Evolutionary conservation across 1,140 invertebrate genomes (phyloP).

Genomic region (Monochamus saltuarius): DNA sequence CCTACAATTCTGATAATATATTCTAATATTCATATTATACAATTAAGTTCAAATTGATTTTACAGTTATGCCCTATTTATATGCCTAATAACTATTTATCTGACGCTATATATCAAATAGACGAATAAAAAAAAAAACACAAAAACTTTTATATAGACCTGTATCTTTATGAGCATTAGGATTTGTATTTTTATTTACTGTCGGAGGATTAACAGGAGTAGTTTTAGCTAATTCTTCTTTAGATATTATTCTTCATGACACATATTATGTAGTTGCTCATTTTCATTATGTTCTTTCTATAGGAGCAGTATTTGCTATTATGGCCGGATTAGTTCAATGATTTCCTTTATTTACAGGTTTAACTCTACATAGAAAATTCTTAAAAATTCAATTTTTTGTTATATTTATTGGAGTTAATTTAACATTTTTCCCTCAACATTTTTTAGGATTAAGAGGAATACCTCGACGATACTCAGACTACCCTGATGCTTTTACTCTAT

Average conservation of each 20-base stretch:
- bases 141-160: conserved; percentile 57
- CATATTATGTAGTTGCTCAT: too few species aligned
- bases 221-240: conserved; percentile 70
- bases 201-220: conserved; percentile 64
- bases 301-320: conserved; percentile 70
- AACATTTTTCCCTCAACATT: too few species aligned
- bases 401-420: conserved; percentile 71
- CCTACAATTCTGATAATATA: too few species aligned
- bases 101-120: too few species aligned
- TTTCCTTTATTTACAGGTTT: conserved; percentile 64
- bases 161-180: conserved; percentile 64
- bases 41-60: too few species aligned
- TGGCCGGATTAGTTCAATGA: conserved; percentile 67
- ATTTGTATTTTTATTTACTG: conserved; percentile 72
- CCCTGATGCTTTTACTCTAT: conserved; percentile 62
- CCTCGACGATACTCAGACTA: conserved; percentile 74
- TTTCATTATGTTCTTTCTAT: conserved; percentile 71
- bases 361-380: conserved; percentile 56
- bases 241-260: conserved; percentile 70
- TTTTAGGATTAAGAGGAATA: conserved; percentile 71
- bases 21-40: too few species aligned
- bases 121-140: too few species aligned
- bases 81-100: too few species aligned
- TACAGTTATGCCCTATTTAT: too few species aligned
- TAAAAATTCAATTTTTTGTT: conserved; percentile 62